Evolutionary conservation across 2,797 vertebrate genomes (phyloP), one percentile per base, ranked within the genome.

Genomic region (Enteromius mattozi): DNA sequence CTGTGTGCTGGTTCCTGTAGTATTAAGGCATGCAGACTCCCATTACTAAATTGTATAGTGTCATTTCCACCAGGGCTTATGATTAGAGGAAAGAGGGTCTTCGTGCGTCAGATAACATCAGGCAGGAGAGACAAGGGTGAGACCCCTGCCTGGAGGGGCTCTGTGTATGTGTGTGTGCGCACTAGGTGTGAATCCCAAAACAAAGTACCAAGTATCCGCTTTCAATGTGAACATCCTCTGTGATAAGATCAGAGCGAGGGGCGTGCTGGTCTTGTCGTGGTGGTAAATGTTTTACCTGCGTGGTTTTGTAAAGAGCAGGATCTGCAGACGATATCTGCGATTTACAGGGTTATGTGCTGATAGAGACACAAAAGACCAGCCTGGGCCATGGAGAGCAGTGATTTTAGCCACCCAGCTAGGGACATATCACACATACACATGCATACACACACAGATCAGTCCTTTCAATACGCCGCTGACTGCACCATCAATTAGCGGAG

Each of bases 301-400:
- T 89, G 91, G 83, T 92, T 89, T 92, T 92, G 88, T 93, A 92
- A 91, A 94, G 95, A 96, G 93, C 92, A 76, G 87, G 92, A 93
- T 96, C 95, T 93, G 90, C 93, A 96, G 96, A 97, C 97, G 97
- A 96, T 95, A 96, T 96, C 94, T 94, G 94, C 96, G 93, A 97
- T 97, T 97, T 97, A 97, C 97, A 95, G 96, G 97, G 97, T 97
- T 97, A 94, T 91, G 92, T 92, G 90, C 94, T 97, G 96, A 98
- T 97, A 97, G 97, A 81, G 94, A 93, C 97, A 97, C 97, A 98
- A 97, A 92, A 93, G 92, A 92, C 91, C 92, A 94, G 95, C 94
- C 59, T 93, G 95, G 94, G 94, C 93, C 74, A 93, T 94, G 95
- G 94, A 69, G 93, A 92, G 92, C 96, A 96, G 94, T 93, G 94